Base-by-base conservation (phyloP, 2,113 vertebrate species). In the Gymnobelideus leadbeateri region DNA sequence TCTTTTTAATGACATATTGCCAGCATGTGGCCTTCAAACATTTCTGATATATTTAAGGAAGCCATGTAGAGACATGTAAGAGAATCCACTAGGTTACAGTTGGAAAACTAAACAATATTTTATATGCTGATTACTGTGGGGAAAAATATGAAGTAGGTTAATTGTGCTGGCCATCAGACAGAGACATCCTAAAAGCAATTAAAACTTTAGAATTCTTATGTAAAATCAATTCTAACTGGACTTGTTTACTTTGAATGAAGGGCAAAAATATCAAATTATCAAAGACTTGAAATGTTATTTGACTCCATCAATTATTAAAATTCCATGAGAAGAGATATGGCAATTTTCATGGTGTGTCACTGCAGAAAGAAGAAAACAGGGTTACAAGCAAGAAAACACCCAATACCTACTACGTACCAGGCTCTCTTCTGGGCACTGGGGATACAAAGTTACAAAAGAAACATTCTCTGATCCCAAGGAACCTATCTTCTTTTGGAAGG, bases 41-140 rank as follows among this genome's bases (percentile, higher is more conserved):
- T 93, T 97, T 97, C 93, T 95, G 91, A 68, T 90, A 94, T 96
- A 93, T 77, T 96, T 97, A 96, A n/a, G 8, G 89, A 93, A 95
- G 95, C 43, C 95, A 92, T 94, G 95, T 47, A 54, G 95, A 97
- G 94, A 93, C 68, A 93, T 54, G 95, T 28, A 92, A 95, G 89
- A 92, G 61, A 94, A 89, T 89, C 92, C 92, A 50, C 51, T 21
- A 92, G 61, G 89, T 51, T 92, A 47, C 51, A 21, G 61, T 92
- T 91, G 95, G 94, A 96, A 92, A 50, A 94, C 51, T 43, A 95
- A 91, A 46, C 91, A 91, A 57, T 77, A 94, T 95, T 94, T 96
- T 91, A 92, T 94, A 52, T 95, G 89, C 93, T 92, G 46, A 97
- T 96, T 94, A 89, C 91, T 96, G 93, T 89, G 94, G 94, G 96